Percentiles rank a stretch among this genome's conserved stretches.
These are phyloP conservation scores for Magallana gigas DNA, from an alignment of 1,140 invertebrate genomes.

Conservation along the genomic window DNA sequence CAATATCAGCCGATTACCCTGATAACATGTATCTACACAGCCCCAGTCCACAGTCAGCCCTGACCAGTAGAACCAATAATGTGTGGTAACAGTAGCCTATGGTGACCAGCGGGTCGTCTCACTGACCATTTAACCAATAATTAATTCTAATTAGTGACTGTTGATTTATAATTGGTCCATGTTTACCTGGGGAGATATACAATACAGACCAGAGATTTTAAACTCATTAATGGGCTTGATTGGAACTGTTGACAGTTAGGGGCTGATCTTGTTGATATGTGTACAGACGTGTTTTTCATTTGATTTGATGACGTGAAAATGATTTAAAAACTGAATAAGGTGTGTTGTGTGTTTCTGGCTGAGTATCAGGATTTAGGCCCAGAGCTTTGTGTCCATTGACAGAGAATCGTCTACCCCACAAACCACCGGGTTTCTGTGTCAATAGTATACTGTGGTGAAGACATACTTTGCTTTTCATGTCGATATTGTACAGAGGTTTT, in stretches of 20 bases:
- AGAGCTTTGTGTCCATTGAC: background rate
- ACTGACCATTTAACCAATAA: background rate
- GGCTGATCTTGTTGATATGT: constrained; percentile 29
- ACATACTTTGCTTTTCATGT: background rate
- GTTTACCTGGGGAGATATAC: constrained; percentile 18
- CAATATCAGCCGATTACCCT: background rate
- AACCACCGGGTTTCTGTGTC: background rate
- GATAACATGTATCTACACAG: background rate
- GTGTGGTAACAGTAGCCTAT: no score
- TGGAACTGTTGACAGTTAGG: constrained; percentile 26
- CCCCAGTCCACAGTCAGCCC: background rate
- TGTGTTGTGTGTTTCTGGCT: background rate
- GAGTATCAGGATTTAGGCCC: background rate
- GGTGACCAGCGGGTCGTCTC: background rate
- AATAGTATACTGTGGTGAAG: background rate
- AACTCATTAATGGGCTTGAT: constrained; percentile 4
- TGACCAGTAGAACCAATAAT: background rate
- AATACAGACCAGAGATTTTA: background rate
- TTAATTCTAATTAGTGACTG: constrained; percentile 2
- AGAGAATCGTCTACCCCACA: background rate
- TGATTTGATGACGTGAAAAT: background rate
- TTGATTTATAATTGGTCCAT: background rate
- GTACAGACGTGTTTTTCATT: constrained; percentile 13
- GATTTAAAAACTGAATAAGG: background rate
- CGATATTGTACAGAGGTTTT: background rate